phyloP scores from a whole-genome alignment of 2,888 invertebrate genomes.

The Stenchaetothrips biformis region DNA sequence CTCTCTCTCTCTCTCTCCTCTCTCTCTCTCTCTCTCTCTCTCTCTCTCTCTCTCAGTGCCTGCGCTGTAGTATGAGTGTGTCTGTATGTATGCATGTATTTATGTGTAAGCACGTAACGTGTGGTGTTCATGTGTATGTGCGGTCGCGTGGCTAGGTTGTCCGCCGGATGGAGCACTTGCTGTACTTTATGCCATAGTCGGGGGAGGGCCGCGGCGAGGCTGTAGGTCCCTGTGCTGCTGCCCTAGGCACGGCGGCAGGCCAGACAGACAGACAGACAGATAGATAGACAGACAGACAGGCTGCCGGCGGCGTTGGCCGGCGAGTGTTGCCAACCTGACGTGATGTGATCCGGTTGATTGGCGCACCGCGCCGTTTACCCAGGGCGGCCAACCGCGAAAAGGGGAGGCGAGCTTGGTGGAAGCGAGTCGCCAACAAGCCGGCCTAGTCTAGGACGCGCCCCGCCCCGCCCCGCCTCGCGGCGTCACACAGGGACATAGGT shows the following conservation, averaged over 20 bases:
- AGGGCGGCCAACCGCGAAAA: constrained; percentile 15
- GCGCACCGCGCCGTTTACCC: background rate
- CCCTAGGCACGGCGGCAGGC: background rate
- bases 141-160: background rate
- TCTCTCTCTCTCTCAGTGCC: too few relatives aligned
- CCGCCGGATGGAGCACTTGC: constrained; percentile 10
- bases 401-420: background rate
- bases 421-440: background rate
- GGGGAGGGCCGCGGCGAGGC: background rate
- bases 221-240: background rate
- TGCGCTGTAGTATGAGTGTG: too few relatives aligned
- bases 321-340: background rate
- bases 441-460: background rate
- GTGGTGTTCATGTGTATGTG: too few relatives aligned
- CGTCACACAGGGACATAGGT: background rate
- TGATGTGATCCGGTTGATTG: background rate
- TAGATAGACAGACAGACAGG: background rate
- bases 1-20: too few relatives aligned
- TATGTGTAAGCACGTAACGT: too few relatives aligned
- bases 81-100: too few relatives aligned
- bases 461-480: background rate
- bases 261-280: background rate
- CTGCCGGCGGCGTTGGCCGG: background rate
- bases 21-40: too few relatives aligned
- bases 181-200: background rate